Evolutionary conservation across 2,113 vertebrate species (phyloP).

Genomic region (Ellobius talpinus): DNA sequence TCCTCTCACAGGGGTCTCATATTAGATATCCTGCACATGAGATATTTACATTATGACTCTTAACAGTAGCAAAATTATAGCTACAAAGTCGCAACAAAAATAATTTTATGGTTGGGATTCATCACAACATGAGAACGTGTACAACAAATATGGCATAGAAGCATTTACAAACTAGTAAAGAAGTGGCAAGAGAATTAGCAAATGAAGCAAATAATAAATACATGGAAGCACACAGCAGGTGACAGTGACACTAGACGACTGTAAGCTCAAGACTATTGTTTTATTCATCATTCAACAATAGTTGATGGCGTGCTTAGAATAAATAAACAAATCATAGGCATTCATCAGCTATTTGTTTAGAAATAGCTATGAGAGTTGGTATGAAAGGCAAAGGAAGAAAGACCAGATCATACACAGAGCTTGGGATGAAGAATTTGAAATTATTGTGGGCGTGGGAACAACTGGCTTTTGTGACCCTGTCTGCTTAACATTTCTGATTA

Average conservation of each 20-base stretch:
- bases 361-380: neutral
- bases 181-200: neutral
- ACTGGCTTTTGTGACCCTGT: neutral
- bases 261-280: neutral
- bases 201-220: neutral
- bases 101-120: neutral
- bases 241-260: neutral
- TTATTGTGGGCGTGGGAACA: neutral
- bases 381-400: neutral
- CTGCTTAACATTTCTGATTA: neutral
- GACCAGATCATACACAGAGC: rapidly evolving
- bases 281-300: neutral
- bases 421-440: neutral
- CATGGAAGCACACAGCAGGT: neutral
- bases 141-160: neutral
- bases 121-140: neutral
- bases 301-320: neutral
- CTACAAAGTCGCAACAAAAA: neutral
- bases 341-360: neutral
- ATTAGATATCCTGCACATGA: neutral
- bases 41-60: neutral
- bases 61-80: neutral
- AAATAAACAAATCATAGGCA: neutral
- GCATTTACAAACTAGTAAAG: neutral
- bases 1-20: too few species aligned